Conservation (phyloP, 2,888 invertebrate genomes). For the Zele albiditarsus region DNA sequence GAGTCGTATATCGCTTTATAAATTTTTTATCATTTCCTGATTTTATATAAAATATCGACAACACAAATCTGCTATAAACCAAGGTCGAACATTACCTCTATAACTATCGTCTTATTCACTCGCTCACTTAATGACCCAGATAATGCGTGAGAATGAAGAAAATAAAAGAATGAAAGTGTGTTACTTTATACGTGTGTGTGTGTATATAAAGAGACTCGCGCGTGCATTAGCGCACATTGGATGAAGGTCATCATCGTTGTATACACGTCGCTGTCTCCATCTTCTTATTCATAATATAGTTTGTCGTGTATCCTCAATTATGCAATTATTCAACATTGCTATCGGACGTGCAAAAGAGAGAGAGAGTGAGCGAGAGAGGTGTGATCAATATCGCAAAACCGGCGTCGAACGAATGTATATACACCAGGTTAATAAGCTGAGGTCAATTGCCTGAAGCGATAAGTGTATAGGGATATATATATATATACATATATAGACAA, state of each 20-base stretch:
- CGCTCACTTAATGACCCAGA: not conserved
- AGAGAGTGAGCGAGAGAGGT: conserved; percentile 28
- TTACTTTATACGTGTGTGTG: not conserved
- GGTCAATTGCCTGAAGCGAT: conserved; percentile 45
- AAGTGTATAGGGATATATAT: conserved; percentile 25
- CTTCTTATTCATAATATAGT: conserved; percentile 18
- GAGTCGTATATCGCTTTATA: not conserved
- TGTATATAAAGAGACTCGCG: not conserved
- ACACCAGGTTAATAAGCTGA: conserved; percentile 49
- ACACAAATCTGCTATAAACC: not conserved
- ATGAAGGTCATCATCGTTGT: conserved; percentile 26
- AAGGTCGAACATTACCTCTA: not conserved
- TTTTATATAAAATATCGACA: conserved; percentile 1
- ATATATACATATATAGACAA: not conserved
- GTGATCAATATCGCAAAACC: conserved; percentile 47
- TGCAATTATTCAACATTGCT: conserved; percentile 45
- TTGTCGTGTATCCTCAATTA: conserved; percentile 43
- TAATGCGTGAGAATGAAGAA: not conserved
- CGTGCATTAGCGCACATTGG: not conserved
- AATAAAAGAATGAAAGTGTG: not conserved
- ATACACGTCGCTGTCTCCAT: conserved; percentile 14
- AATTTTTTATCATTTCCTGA: conserved; percentile 14
- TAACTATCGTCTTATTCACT: not conserved
- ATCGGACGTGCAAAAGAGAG: not conserved
- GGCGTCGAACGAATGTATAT: conserved; percentile 22